Base-by-base conservation (phyloP, 2,888 invertebrate genomes). In the Dione vanillae region DNA sequence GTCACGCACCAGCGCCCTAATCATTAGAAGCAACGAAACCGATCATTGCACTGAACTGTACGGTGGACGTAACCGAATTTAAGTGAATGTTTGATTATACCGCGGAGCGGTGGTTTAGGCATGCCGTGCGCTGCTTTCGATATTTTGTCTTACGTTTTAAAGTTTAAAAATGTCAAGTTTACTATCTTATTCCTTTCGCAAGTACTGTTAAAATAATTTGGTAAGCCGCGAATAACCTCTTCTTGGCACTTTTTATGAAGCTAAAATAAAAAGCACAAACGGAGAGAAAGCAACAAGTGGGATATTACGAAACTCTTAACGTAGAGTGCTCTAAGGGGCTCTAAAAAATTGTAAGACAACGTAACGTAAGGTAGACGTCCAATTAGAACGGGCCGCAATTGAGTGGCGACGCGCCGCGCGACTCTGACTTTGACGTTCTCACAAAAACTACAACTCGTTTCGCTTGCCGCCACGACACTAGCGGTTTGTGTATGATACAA, bases 351-450 rank as follows among this genome's bases (percentile, higher is more conserved):
- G 83, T 84, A 85, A 87, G 87, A 82, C 79, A 82, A 83, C 83
- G 90, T 92, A 93, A 93, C 92, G n/a, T n/a, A n/a, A 92, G 92
- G 92, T 93, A 91, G 89, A 87, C 87, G 84, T 89, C 92, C 93
- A 92, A 92, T 93, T 92, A 93, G 91, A 87, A 89, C 79, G 83
- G 83, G 85, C 84, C 87, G 85, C 83, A 83, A 86, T 88, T 84
- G 86, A 90, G 88, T 84, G 84, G 87, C 83, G 87, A 82, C 83
- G 87, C 85, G 86, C 83, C 84, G 84, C 85, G 87, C 89, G 88
- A 91, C 91, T 88, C 85, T 85, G 86, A 83, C 88, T 89, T 90
- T 89, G 91, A 89, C 85, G 86, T 70, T 74, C 85, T 80, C 78
- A 78, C 80, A 92, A 92, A 92, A 92, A 91, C 87, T 81, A 82